These are phyloP conservation scores for Megathymus violae DNA, from an alignment of 1,140 invertebrate species.

Conservation along the genomic window DNA sequence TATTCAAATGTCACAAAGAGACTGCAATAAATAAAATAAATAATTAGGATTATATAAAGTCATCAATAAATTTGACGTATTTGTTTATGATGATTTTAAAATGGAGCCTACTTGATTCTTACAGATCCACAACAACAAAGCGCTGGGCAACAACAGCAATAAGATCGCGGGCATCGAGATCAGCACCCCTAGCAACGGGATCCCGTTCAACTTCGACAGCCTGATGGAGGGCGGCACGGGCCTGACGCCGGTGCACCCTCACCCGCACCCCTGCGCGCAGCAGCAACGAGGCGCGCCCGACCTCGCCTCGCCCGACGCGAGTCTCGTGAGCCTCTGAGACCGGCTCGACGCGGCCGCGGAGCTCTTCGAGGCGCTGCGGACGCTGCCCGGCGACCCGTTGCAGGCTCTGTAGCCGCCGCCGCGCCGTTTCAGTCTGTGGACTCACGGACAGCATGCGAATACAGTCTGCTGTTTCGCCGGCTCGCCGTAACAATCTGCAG, in stretches of 20 bases:
- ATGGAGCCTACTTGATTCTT: constrained; percentile 10
- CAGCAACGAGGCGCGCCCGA: constrained; percentile 69
- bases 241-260: constrained; percentile 90
- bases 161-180: constrained; percentile 92
- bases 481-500: no score
- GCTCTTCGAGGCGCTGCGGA: constrained; percentile 22
- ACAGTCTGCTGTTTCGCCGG: no score
- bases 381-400: constrained; percentile 37
- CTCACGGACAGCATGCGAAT: no score
- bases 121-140: constrained; percentile 74
- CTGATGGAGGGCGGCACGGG: constrained; percentile 97
- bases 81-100: constrained; percentile 3
- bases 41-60: no score
- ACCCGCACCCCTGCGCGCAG: constrained; percentile 84
- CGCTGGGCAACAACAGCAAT: constrained; percentile 77
- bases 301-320: constrained; percentile 67
- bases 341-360: constrained; percentile 34
- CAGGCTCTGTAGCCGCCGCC: no score
- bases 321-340: constrained; percentile 75
- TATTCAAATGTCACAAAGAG: no score
- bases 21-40: no score
- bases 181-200: constrained; percentile 93
- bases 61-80: no score
- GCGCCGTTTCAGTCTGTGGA: no score
- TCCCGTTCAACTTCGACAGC: constrained; percentile 95